Base-by-base conservation (phyloP, 37 sponge, comb jelly and placozoan species). In the Beroe forskalii region DNA sequence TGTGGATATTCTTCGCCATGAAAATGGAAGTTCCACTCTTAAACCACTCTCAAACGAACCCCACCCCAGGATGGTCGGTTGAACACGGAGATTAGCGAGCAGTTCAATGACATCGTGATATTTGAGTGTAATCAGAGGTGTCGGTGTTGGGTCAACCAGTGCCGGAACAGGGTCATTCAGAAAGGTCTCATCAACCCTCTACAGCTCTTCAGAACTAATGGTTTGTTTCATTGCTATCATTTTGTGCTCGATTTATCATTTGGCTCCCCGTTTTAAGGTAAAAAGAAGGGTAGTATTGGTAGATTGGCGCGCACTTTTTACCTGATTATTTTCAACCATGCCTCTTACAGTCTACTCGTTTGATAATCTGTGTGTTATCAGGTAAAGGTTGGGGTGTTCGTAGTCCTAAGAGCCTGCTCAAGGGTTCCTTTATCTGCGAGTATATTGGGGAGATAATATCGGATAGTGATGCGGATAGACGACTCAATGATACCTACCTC, bases 111-210 rank as follows among this genome's bases (percentile, higher is more conserved):
- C 63, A 62, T 67, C 1, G 95, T 95, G 9, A 44, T 97, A 0
- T 94, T 93, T 62, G 95, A 95, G 89, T 97, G 97, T 63, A 93
- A 93, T 25, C 90, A 93, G 6, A 90, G 89, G n/a, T 97, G 97
- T 64, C 60, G 76, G 0, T 97, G 97, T 83, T 67, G 72, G 20
- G 22, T 35, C 22, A 80, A 80, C 22, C 41, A 40, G 23, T 97
- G 97, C 90, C 60, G 44, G 0, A 95, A 94, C 62, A 90, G 95
- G 37, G 67, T 76, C 9, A 90, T 93, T 61, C 94, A 95, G 60
- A 76, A 89, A 41, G 67, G 42, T 17, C 61, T 41, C 6, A 0
- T 32, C 0, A 25, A 32, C n/a, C 67, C 90, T 1, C 48, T 80
- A 44, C 86, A 80, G 42, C 86, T 80, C 86, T 80, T 80, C 86